These are phyloP conservation scores for Trichogramma dendrolimi DNA, from an alignment of 2,888 invertebrate species.

Conservation along the genomic window DNA sequence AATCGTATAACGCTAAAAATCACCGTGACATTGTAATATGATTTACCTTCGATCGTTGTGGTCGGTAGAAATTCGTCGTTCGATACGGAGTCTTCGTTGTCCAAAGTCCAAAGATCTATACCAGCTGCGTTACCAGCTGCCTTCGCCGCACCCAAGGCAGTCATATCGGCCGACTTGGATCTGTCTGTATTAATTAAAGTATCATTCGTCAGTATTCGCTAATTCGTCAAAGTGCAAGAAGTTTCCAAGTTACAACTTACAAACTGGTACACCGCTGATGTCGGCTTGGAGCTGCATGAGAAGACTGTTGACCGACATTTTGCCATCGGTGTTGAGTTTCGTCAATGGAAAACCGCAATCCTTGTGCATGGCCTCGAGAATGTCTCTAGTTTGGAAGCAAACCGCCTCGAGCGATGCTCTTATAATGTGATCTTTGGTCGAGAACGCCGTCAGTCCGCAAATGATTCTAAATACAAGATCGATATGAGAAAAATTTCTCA, in stretches of 20 bases:
- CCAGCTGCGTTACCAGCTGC: constrained; percentile 80
- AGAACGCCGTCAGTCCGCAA: constrained; percentile 89
- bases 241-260: constrained; percentile 54
- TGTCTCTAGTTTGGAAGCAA: constrained; percentile 93
- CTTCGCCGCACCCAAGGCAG: constrained; percentile 89
- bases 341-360: constrained; percentile 81
- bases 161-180: constrained; percentile 82
- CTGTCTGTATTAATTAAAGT: constrained; percentile 57
- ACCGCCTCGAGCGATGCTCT: constrained; percentile 92
- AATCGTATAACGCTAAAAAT: constrained; percentile 12
- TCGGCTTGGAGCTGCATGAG: constrained; percentile 97
- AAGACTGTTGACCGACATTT: constrained; percentile 82
- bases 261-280: constrained; percentile 84
- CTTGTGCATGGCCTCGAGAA: constrained; percentile 89
- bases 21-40: constrained; percentile 1
- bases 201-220: background rate
- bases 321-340: constrained; percentile 88
- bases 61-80: constrained; percentile 78
- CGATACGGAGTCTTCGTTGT: constrained; percentile 59
- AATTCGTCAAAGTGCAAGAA: background rate
- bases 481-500: constrained; percentile 1
- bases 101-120: constrained; percentile 67
- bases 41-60: constrained; percentile 69
- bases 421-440: constrained; percentile 88
- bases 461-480: constrained; percentile 63